Evolutionary conservation across 2,113 vertebrate genomes (phyloP).

Genomic region (Tyto alba): DNA sequence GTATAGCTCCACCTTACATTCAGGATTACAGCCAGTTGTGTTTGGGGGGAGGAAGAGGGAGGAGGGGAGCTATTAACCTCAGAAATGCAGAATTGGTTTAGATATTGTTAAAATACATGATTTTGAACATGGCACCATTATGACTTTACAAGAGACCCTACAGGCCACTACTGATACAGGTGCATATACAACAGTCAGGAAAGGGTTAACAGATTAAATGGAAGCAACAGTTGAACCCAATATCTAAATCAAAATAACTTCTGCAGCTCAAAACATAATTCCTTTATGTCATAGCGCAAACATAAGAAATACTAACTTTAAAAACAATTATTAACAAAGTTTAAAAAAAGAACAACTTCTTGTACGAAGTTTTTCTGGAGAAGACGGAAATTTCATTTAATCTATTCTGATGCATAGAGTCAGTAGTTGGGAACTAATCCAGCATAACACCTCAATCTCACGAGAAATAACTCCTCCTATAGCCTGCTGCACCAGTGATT

Average conservation of each 20-base stretch:
- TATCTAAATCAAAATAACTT: background rate
- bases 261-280: background rate
- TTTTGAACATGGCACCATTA: background rate
- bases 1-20: background rate
- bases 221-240: background rate
- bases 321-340: background rate
- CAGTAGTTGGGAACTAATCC: background rate
- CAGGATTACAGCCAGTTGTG: background rate
- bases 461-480: background rate
- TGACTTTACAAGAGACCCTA: background rate
- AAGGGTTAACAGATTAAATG: background rate
- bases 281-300: background rate
- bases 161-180: rapidly evolving
- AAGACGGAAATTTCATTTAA: background rate
- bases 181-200: too few relatives aligned
- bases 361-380: background rate
- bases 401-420: background rate
- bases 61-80: background rate
- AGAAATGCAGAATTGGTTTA: background rate
- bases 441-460: background rate
- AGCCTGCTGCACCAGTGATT: background rate
- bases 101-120: background rate
- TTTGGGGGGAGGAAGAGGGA: too few relatives aligned
- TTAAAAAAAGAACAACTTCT: background rate
- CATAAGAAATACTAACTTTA: background rate